Percentiles rank a stretch among this genome's conserved stretches.
Evolutionary conservation across 2,113 vertebrate genomes (phyloP).

Genomic region (Myotis davidii): DNA sequence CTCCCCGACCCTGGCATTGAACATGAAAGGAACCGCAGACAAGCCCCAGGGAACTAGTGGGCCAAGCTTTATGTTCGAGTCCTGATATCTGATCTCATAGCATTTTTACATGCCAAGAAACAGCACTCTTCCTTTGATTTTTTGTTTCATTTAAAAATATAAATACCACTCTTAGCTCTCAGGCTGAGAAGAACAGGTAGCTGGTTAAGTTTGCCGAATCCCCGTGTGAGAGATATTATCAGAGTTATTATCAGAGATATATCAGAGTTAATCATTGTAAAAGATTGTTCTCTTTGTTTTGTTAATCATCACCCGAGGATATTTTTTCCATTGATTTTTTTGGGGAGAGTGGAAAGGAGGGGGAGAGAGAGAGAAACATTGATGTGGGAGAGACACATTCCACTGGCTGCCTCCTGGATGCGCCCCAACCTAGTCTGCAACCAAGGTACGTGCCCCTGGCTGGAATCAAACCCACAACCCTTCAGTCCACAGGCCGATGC

Average conservation of each 20-base stretch:
- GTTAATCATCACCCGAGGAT: no score
- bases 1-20: background rate
- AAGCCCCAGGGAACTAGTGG: background rate
- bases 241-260: background rate
- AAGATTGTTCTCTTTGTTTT: background rate
- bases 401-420: no score
- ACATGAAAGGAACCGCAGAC: background rate
- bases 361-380: no score
- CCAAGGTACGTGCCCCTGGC: no score
- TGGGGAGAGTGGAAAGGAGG: no score
- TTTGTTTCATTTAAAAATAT: slow-evolving; percentile 15
- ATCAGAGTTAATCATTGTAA: background rate
- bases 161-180: background rate
- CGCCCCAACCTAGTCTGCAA: no score
- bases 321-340: no score
- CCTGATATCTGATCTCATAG: background rate
- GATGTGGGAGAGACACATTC: no score
- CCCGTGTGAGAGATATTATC: background rate
- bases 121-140: background rate
- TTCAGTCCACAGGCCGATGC: no score
- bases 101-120: background rate
- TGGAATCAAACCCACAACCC: no score
- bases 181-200: background rate
- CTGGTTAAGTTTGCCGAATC: background rate
- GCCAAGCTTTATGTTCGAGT: background rate